phyloP scores from a whole-genome alignment of 2,113 vertebrate species.

The Odobenus rosmarus region DNA sequence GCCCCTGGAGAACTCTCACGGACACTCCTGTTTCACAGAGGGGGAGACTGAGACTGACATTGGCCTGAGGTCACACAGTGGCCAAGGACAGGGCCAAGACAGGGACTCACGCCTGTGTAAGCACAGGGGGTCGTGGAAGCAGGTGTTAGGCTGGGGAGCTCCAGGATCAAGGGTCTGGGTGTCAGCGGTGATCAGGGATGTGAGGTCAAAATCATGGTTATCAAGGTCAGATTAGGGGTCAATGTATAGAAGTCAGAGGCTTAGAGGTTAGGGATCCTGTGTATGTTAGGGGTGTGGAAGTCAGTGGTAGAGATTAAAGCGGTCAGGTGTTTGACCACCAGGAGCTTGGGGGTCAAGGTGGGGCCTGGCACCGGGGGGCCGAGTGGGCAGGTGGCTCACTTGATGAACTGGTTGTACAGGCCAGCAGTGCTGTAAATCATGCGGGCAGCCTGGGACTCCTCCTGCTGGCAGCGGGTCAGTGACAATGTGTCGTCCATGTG shows the following conservation, averaged over 20 bases:
- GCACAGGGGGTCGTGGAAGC: not conserved
- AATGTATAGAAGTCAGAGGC: not conserved
- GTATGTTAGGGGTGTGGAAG: not conserved
- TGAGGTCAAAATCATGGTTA: not conserved
- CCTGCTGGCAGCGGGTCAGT: constrained; percentile 92
- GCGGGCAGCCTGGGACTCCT: constrained; percentile 94
- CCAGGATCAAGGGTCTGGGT: not conserved
- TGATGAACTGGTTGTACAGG: constrained; percentile 94
- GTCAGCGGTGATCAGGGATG: not conserved
- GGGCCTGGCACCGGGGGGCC: not conserved
- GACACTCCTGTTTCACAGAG: not conserved
- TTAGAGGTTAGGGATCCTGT: not conserved
- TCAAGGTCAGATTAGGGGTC: not conserved
- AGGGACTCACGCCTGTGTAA: not conserved
- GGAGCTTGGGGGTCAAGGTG: not conserved
- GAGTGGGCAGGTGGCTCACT: constrained; percentile 82
- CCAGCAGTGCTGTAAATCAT: constrained; percentile 95
- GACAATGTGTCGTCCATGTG: constrained; percentile 95
- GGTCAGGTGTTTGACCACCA: not conserved
- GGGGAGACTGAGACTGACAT: not conserved
- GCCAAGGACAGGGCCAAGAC: not conserved
- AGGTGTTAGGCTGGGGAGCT: not conserved
- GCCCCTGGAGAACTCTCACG: not conserved
- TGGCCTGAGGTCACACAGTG: not conserved
- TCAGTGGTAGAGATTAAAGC: not conserved